Conservation (phyloP, 2,113 vertebrate genomes). For the Neotoma lepida region DNA sequence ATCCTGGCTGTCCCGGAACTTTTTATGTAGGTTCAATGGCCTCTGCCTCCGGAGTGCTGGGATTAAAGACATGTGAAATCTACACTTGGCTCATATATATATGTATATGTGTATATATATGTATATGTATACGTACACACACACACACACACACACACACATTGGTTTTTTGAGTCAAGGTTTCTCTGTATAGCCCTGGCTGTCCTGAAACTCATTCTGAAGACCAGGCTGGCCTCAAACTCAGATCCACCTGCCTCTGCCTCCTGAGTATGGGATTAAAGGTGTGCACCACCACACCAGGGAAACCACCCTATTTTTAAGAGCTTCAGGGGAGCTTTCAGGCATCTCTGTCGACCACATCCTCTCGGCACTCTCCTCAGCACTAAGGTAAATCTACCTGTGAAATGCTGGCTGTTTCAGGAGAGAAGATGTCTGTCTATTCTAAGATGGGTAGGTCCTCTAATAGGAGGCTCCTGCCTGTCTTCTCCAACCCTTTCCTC, state of each 20-base stretch:
- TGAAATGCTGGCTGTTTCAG: background rate
- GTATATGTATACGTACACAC: no score
- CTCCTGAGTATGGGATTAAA: background rate
- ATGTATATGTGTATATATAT: no score
- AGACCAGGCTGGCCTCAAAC: background rate
- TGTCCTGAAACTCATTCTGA: background rate
- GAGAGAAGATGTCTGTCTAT: background rate
- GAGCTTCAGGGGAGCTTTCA: no score
- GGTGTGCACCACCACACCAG: no score
- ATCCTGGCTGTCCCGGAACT: background rate
- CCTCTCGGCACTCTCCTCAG: background rate
- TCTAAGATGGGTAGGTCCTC: background rate
- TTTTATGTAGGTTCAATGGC: background rate
- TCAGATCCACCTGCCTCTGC: background rate
- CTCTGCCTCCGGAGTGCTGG: no score
- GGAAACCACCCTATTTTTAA: background rate
- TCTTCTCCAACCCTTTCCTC: background rate
- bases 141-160: no score
- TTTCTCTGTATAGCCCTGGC: background rate
- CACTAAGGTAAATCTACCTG: background rate
- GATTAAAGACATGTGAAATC: no score
- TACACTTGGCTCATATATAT: no score
- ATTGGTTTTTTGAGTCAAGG: no score
- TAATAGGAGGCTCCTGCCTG: background rate
- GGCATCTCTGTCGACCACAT: slow-evolving; percentile 9